Evolutionary conservation across 2,113 vertebrate genomes (phyloP), one percentile per base, ranked within the genome.

Genomic region (Aspiorhynchus laticeps): DNA sequence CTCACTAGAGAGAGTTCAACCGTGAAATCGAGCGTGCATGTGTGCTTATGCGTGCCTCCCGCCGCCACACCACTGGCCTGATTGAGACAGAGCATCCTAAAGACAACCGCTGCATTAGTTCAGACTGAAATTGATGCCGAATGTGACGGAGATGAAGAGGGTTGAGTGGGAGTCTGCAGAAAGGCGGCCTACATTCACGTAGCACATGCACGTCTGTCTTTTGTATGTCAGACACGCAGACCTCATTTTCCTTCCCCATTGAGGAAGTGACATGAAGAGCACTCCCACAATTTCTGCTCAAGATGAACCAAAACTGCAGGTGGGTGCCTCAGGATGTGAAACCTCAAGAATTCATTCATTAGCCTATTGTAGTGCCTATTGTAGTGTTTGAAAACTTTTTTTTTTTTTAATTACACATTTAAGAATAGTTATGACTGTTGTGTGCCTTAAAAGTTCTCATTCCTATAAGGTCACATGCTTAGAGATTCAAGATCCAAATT

Each of bases 281-380:
- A 61, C 14, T 80, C 59, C 63, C 82, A 83, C 48, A 87, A 74
- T 74, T 59, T 89, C 63, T 26, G 31, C 56, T 43, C 36, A 74
- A 87, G 71, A 63, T 84, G 88, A 92, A 93, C 90, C 90, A 90
- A 93, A 93, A 91, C 73, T 26, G 1, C 17, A 75, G 21, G 33
- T 41, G 56, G 15, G 83, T 38, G 69, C 83, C 33, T 71, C 8
- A 19, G 69, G 81, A 83, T 51, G 81, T 51, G 65, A 51, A 67
- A 48, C 41, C 41, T 21, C 31, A 86, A 85, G 91, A 61, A 28
- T 87, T 80, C 19, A 77, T 88, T 80, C 12, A 89, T 90, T 88
- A 67, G 77, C 14, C 24, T 5, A 41, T n/a, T 61, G 24, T 36
- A 61, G 36, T 67, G 53, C 33, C 63, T n/a, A n/a, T n/a, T n/a